Evolutionary conservation across 2,888 invertebrate genomes (phyloP).

Genomic region (Tineola bisselliella): DNA sequence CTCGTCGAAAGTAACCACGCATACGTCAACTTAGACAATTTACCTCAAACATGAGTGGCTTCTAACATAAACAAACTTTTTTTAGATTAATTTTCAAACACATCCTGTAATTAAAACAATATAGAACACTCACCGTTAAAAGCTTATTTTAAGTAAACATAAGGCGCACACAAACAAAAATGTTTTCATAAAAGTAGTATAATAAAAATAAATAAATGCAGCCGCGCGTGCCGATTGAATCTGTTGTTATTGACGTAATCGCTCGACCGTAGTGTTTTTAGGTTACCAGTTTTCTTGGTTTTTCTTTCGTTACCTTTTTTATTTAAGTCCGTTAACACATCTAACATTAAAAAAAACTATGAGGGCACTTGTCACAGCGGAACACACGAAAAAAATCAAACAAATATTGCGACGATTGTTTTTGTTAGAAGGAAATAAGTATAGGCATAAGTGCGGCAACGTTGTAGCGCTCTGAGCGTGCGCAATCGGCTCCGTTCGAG

Average conservation of each 20-base stretch:
- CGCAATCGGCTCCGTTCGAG: conserved; percentile 42
- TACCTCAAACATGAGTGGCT: background rate
- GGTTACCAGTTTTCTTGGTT: conserved; percentile 21
- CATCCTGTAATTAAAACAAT: background rate
- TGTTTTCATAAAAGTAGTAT: conserved; percentile 16
- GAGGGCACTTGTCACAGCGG: background rate
- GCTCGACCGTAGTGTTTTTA: conserved; percentile 22
- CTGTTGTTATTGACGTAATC: conserved; percentile 39
- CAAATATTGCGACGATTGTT: background rate
- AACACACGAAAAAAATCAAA: background rate
- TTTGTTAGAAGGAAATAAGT: conserved; percentile 35
- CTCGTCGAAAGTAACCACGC: conserved; percentile 23
- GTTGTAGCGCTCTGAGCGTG: conserved; percentile 50
- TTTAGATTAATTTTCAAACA: conserved; percentile 18
- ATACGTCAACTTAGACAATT: conserved; percentile 31
- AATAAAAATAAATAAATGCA: conserved; percentile 29
- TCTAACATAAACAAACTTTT: conserved; percentile 14
- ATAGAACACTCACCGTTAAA: conserved; percentile 40
- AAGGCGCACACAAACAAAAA: background rate
- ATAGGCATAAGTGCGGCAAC: conserved; percentile 44
- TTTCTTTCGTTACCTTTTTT: background rate
- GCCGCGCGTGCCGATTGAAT: conserved; percentile 23
- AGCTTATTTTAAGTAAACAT: conserved; percentile 23
- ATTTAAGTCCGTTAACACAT: background rate
- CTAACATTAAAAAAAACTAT: background rate